Conservation (phyloP, 2,797 vertebrate genomes). For the Rhinoraja longicauda region DNA sequence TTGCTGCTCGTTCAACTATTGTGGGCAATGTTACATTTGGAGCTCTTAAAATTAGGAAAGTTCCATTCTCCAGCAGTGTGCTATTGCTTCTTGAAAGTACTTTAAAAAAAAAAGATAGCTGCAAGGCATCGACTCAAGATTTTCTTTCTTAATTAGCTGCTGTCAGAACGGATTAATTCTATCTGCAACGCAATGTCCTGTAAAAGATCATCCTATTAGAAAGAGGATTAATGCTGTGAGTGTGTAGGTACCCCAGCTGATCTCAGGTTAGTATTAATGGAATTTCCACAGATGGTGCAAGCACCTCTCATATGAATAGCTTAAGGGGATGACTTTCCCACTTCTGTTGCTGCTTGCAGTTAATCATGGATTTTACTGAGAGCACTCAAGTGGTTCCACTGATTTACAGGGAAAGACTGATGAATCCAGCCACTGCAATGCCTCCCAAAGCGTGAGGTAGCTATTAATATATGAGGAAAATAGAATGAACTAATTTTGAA, state of each 20-base stretch:
- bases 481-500: slow-evolving; percentile 38
- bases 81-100: background rate
- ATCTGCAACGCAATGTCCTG: slow-evolving; percentile 47
- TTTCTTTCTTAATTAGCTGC: slow-evolving; percentile 53
- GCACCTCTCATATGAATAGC: slow-evolving; percentile 44
- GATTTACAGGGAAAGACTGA: slow-evolving; percentile 37
- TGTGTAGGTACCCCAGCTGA: slow-evolving; percentile 46
- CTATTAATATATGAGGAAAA: slow-evolving; percentile 34
- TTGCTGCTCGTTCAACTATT: background rate
- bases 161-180: slow-evolving; percentile 50
- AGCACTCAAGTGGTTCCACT: slow-evolving; percentile 32
- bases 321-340: slow-evolving; percentile 46
- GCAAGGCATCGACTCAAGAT: slow-evolving; percentile 47
- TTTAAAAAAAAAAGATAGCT: slow-evolving; percentile 46
- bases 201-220: slow-evolving; percentile 46
- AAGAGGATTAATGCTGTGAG: slow-evolving; percentile 47
- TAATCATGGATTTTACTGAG: slow-evolving; percentile 41
- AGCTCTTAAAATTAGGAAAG: background rate
- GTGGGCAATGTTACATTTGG: background rate
- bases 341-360: slow-evolving; percentile 44
- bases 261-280: slow-evolving; percentile 41
- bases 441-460: slow-evolving; percentile 36
- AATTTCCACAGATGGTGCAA: slow-evolving; percentile 49
- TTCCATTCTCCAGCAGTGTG: background rate
- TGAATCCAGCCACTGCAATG: slow-evolving; percentile 23